Evolutionary conservation across 1,140 invertebrate genomes (phyloP).

Genomic region (Eumaeus atala): DNA sequence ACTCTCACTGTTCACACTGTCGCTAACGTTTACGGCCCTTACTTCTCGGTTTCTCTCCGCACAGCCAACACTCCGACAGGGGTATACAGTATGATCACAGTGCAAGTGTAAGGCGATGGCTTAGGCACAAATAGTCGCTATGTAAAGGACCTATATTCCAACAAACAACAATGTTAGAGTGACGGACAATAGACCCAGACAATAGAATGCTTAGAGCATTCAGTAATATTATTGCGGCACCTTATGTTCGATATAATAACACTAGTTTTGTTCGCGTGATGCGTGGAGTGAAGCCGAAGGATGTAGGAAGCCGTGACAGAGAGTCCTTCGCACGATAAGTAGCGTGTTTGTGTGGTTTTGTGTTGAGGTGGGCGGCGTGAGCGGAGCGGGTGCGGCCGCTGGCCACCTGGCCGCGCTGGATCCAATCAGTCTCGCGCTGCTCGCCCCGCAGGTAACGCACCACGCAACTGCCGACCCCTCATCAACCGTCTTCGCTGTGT

Average conservation of each 20-base stretch:
- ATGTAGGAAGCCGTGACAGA: conserved; percentile 32
- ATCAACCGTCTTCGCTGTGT: conserved; percentile 22
- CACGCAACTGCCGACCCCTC: conserved; percentile 34
- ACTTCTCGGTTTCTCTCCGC: conserved; percentile 51
- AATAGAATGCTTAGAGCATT: no score
- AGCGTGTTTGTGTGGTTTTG: conserved; percentile 73
- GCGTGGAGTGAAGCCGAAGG: conserved; percentile 44
- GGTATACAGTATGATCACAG: conserved; percentile 30
- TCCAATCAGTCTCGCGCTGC: conserved; percentile 66
- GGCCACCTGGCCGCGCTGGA: conserved; percentile 64
- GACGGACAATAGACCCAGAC: no score
- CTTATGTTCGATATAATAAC: no score
- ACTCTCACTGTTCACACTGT: conserved; percentile 58
- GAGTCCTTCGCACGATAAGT: conserved; percentile 62
- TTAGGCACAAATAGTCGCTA: conserved; percentile 21
- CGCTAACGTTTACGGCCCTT: conserved; percentile 55
- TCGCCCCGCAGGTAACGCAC: conserved; percentile 67
- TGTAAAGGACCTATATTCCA: conserved; percentile 13
- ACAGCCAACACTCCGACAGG: conserved; percentile 37
- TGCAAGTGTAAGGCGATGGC: no score
- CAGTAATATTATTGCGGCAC: no score
- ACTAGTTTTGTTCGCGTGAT: conserved; percentile 1
- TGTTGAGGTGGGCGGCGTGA: conserved; percentile 72
- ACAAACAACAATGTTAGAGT: no score
- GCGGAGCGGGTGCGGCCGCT: conserved; percentile 63